These are phyloP conservation scores for Caenorhabditis sinica DNA, from an alignment of 2,888 invertebrate genomes.

Conservation along the genomic window DNA sequence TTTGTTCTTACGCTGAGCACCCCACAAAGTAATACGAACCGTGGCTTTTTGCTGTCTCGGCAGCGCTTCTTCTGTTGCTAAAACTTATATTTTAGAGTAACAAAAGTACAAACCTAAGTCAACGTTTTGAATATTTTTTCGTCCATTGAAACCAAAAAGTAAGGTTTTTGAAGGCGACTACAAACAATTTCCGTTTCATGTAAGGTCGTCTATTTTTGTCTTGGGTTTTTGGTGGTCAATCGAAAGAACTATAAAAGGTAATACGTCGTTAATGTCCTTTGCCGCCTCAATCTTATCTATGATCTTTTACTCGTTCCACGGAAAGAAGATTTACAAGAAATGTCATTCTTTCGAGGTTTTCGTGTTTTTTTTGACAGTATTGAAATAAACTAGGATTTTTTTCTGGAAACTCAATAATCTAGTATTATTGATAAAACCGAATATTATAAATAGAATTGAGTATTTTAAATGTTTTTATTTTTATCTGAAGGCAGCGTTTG, in stretches of 20 bases:
- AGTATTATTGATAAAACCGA: too few relatives aligned
- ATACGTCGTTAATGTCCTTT: not conserved
- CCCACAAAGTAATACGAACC: constrained; percentile 62
- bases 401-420: too few relatives aligned
- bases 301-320: constrained; percentile 1
- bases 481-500: too few relatives aligned
- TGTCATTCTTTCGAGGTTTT: not conserved
- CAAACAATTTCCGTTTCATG: constrained; percentile 6
- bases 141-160: constrained; percentile 1
- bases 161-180: not conserved
- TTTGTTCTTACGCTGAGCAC: constrained; percentile 63
- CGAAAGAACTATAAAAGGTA: constrained; percentile 51
- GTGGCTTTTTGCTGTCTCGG: constrained; percentile 46
- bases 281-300: constrained; percentile 10
- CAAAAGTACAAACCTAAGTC: not conserved
- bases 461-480: too few relatives aligned
- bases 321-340: not conserved
- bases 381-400: too few relatives aligned
- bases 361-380: too few relatives aligned
- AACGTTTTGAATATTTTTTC: not conserved
- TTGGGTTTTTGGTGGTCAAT: constrained; percentile 2
- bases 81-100: constrained; percentile 3
- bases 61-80: constrained; percentile 13
- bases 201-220: constrained; percentile 46
- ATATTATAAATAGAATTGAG: too few relatives aligned